Conservation (phyloP, 2,113 vertebrate species). For the Pyrgilauda ruficollis region DNA sequence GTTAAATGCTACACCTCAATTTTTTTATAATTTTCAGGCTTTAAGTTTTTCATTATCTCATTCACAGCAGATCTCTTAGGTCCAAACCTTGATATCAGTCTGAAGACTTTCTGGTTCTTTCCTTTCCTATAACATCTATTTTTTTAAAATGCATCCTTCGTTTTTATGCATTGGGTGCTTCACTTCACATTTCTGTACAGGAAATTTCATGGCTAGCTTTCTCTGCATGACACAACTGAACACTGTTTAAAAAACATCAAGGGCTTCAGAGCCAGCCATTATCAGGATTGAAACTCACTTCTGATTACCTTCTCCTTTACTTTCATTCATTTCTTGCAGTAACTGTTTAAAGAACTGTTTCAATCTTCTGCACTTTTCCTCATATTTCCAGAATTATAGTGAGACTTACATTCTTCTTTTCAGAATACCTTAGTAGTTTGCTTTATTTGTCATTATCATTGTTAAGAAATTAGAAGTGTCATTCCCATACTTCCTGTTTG, state of each 20-base stretch:
- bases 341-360: neutral
- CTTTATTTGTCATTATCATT: neutral
- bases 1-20: neutral
- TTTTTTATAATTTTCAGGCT: neutral
- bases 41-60: neutral
- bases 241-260: neutral
- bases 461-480: neutral
- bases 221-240: neutral
- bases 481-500: neutral
- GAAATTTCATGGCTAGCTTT: neutral
- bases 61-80: neutral
- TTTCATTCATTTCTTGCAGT: neutral
- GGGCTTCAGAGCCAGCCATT: neutral
- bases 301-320: neutral
- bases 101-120: neutral
- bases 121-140: accelerated
- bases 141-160: neutral
- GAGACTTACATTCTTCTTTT: neutral
- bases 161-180: neutral
- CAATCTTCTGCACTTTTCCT: neutral
- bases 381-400: neutral
- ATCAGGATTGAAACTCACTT: neutral
- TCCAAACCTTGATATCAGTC: neutral
- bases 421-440: neutral
- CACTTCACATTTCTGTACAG: neutral